Conservation (phyloP, 2,113 vertebrate species). For the Redunca redunca region DNA sequence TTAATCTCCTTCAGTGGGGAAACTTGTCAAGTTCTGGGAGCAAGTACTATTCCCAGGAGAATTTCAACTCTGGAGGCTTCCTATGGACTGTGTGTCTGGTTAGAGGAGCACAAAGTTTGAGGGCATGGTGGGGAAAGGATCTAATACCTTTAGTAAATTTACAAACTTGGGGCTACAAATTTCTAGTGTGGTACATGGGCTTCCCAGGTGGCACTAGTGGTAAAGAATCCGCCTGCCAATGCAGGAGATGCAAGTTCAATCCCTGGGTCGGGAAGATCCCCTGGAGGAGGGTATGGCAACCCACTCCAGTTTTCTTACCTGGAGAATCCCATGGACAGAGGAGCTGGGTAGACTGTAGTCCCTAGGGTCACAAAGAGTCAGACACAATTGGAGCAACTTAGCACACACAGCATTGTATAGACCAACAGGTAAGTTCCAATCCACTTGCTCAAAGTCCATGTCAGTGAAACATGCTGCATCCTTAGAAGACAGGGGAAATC, state of each 20-base stretch:
- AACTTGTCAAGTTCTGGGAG: not conserved
- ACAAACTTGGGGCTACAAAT: not conserved
- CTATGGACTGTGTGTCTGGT: not conserved
- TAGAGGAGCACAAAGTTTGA: not conserved
- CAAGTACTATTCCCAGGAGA: not conserved
- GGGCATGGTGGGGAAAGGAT: not conserved
- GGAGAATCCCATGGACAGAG: not conserved
- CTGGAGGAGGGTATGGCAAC: not conserved
- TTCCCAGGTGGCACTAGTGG: not conserved
- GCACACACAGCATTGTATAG: not conserved
- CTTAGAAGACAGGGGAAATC: not conserved
- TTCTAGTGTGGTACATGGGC: not conserved
- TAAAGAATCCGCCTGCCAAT: not conserved
- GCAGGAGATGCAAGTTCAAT: not conserved
- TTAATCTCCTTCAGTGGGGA: not conserved
- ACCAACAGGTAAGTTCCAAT: not conserved
- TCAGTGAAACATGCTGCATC: not conserved
- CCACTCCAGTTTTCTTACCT: not conserved
- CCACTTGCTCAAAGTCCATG: not conserved
- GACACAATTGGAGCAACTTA: not conserved
- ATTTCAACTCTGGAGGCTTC: not conserved
- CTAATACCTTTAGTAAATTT: not conserved
- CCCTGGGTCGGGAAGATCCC: not conserved
- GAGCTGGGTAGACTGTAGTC: not conserved
- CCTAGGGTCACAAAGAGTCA: not conserved